phyloP scores from a whole-genome alignment of 1,140 invertebrate species.

The Gyrodactylus salaris region DNA sequence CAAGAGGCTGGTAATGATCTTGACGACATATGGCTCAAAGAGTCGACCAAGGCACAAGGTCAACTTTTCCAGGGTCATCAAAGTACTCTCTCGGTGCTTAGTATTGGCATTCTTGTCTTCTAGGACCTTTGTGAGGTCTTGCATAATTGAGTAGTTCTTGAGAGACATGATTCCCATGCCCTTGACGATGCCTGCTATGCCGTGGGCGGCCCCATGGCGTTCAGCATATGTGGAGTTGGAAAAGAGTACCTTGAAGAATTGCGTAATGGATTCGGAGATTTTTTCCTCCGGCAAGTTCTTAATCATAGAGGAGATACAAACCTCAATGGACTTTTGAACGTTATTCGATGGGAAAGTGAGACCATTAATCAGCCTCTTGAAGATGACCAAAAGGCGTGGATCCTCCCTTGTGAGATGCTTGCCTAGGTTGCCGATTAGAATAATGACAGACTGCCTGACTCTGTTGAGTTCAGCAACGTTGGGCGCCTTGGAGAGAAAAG shows the following conservation, averaged over 20 bases:
- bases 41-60: constrained; percentile 65
- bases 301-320: constrained; percentile 26
- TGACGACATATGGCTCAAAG: constrained; percentile 92
- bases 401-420: constrained; percentile 52
- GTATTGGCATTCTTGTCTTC: constrained; percentile 71
- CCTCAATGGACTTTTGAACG: constrained; percentile 19
- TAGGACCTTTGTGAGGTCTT: constrained; percentile 56
- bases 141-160: constrained; percentile 80
- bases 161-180: constrained; percentile 72
- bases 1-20: constrained; percentile 65
- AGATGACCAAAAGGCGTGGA: constrained; percentile 55
- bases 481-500: constrained; percentile 53
- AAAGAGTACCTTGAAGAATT: background rate
- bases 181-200: constrained; percentile 34
- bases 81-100: constrained; percentile 54
- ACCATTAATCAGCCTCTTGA: constrained; percentile 50
- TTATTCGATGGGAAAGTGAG: constrained; percentile 76
- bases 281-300: constrained; percentile 59
- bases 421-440: constrained; percentile 75
- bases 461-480: constrained; percentile 7
- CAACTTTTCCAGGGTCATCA: constrained; percentile 87
- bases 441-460: constrained; percentile 26
- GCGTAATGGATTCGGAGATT: background rate
- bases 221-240: constrained; percentile 38
- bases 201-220: constrained; percentile 29